Evolutionary conservation across 2,113 vertebrate species (phyloP).

Genomic region (Amazona guildingii): DNA sequence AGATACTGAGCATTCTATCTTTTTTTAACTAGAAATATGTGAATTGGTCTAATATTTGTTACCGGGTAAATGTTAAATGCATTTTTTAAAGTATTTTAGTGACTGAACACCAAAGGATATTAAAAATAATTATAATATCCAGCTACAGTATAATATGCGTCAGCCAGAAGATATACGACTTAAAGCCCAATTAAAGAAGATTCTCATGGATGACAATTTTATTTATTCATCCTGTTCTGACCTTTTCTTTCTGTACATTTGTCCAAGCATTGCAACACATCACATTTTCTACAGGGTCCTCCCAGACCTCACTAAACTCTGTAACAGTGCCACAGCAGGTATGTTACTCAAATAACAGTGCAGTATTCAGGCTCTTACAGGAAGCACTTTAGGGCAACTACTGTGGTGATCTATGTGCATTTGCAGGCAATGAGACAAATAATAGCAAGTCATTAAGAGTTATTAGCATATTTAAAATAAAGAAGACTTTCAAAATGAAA

Average conservation of each 20-base stretch:
- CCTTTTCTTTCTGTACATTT: not conserved
- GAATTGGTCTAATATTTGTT: not conserved
- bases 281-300: not conserved
- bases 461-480: not conserved
- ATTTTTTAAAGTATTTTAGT: not conserved
- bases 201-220: not conserved
- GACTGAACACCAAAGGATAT: not conserved
- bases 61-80: not conserved
- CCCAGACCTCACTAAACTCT: not conserved
- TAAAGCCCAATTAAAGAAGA: not conserved
- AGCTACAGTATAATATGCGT: not conserved
- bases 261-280: not conserved
- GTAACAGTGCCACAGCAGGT: not conserved
- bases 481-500: not conserved
- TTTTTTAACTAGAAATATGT: not conserved
- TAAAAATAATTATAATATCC: not conserved
- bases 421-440: not conserved
- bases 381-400: not conserved
- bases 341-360: not conserved
- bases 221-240: not conserved
- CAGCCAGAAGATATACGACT: not conserved
- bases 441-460: not conserved
- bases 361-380: not conserved
- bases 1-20: not conserved
- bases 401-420: not conserved